A percentile compares a stretch with the other conserved stretches of the same genome.
These are phyloP conservation scores for Sarcophaga subvicina DNA, from an alignment of 2,888 invertebrate species.

Conservation along the genomic window DNA sequence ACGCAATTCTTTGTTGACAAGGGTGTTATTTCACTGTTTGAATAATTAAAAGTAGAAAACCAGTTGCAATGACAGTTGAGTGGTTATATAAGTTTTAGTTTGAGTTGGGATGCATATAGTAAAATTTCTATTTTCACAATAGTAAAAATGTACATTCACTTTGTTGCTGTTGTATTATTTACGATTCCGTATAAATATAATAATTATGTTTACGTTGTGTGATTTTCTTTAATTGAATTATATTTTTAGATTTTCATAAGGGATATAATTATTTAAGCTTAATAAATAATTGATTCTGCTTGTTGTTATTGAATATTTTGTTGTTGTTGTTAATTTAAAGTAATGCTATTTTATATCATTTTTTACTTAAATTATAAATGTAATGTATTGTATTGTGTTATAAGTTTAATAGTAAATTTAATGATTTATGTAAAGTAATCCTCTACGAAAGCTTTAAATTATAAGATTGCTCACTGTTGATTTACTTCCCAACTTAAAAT, in stretches of 20 bases:
- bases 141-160: no score
- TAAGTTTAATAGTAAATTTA: conserved; percentile 7
- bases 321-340: conserved; percentile 26
- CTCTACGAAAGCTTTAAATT: conserved; percentile 32
- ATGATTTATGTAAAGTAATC: conserved; percentile 20
- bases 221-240: not conserved
- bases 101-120: no score
- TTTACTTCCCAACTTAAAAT: conserved; percentile 25
- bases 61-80: not conserved
- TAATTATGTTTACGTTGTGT: not conserved
- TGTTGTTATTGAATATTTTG: not conserved
- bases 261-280: conserved; percentile 7
- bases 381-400: conserved; percentile 19
- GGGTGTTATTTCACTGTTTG: not conserved
- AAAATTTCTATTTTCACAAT: no score
- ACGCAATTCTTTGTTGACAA: not conserved
- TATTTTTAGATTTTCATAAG: not conserved
- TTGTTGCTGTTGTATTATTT: no score
- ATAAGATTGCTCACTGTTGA: conserved; percentile 36
- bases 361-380: no score
- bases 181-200: not conserved
- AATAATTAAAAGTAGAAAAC: conserved; percentile 5
- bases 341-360: conserved; percentile 4
- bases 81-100: no score
- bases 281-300: conserved; percentile 8